Base-by-base conservation (phyloP, 2,113 vertebrate genomes). In the Hippoglossus stenolepis region DNA sequence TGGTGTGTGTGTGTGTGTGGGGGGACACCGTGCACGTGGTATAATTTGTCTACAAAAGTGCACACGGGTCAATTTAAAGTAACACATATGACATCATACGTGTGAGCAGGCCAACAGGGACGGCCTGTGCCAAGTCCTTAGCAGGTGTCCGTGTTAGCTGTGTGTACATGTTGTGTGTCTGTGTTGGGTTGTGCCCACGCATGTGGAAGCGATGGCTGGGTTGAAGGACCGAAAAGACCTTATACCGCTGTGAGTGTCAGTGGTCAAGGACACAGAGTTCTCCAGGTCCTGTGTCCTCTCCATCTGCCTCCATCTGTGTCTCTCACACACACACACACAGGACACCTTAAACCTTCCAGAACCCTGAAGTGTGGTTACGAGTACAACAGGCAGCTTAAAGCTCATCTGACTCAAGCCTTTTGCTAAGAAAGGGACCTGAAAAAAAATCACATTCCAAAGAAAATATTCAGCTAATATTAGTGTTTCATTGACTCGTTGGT, bases 41-140 rank as follows among this genome's bases (percentile, higher is more conserved):
- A 51, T 47, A 59, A 62, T 73, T 78, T 54, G 1, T 54, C 15
- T 56, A 21, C 59, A 73, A 56, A 74, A 47, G 5, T 64, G 31
- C 70, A 45, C 21, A 31, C 31, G 51, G 15, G 28, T 69, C 43
- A 9, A 8, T 73, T 38, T 43, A 43, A 73, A 82, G 69, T 59
- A 64, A 82, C 70, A 85, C 75, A 4, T 53, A 85, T 91, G 86
- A 87, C 80, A 80, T 87, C 89, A 90, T 77, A 10, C 18, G 20
- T 53, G 40, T 3, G 5, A 31, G 28, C 59, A 43, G 9, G 65
- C 76, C 81, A 73, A 65, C 18, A 15, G 17, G 14, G 20, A 56
- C 20, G 73, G 47, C 21, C 15, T 2, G n/a, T 53, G 76, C 85
- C 87, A 89, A 77, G 59, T 13, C 66, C 85, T 35, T 20, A 62